Percentiles rank a stretch among this genome's conserved stretches.
phyloP scores from a whole-genome alignment of 30 jellyfish, hydroid and myxozoan species.

The Rhopilema esculentum region DNA sequence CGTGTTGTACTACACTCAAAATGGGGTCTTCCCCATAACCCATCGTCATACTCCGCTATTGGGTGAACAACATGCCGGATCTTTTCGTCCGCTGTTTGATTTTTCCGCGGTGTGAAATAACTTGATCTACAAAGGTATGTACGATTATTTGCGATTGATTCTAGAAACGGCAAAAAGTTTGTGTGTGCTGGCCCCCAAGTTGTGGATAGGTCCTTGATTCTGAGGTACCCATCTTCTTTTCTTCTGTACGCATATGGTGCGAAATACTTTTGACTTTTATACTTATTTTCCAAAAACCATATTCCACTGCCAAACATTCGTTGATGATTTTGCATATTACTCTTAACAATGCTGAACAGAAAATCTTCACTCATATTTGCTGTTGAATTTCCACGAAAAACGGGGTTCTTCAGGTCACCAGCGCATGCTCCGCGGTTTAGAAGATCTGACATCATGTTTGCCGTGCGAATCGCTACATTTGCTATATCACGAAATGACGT shows the following conservation, averaged over 20 bases:
- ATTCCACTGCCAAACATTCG: constrained; percentile 64
- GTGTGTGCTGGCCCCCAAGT: constrained; percentile 79
- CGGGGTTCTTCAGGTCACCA: constrained; percentile 29
- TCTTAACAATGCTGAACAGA: constrained; percentile 34
- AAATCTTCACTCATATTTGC: constrained; percentile 51
- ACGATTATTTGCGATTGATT: constrained; percentile 49
- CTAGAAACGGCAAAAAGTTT: constrained; percentile 46
- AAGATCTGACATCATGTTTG: constrained; percentile 66
- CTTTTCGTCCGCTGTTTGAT: constrained; percentile 22
- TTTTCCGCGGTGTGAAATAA: constrained; percentile 56
- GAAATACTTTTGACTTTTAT: constrained; percentile 48
- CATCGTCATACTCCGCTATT: constrained; percentile 58
- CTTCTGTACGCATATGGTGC: constrained; percentile 81
- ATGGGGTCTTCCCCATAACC: constrained; percentile 80
- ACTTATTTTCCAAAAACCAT: constrained; percentile 39
- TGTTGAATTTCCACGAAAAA: constrained; percentile 39
- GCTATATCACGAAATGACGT: constrained; percentile 38
- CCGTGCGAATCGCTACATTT: constrained; percentile 77
- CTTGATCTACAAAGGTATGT: constrained; percentile 62
- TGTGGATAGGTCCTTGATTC: constrained; percentile 52
- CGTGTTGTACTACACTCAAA: constrained; percentile 71
- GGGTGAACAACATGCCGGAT: constrained; percentile 69
- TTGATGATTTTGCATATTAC: constrained; percentile 49
- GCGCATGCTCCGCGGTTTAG: constrained; percentile 74
- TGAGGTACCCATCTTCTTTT: constrained; percentile 35